Base-by-base conservation (phyloP, 2,888 invertebrate species). In the Lithophane ornitopus region DNA sequence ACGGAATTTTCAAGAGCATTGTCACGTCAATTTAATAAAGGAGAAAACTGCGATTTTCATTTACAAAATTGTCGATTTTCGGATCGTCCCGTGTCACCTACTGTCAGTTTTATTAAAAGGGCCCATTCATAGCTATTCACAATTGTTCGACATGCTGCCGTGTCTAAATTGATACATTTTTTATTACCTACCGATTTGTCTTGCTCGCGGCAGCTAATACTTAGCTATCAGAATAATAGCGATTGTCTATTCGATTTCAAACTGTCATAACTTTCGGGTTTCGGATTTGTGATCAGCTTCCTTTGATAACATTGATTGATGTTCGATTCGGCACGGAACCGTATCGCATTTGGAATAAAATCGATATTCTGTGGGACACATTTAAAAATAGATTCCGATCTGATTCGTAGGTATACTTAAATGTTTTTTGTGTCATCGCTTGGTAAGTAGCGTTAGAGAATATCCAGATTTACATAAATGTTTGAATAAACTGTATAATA, bases 401-500 rank as follows among this genome's bases (percentile, higher is more conserved):
- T 19, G 56, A n/a, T 61, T 41, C 49, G 19, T 44, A 61, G 39
- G 4, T 26, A 28, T 41, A n/a, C n/a, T n/a, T 63, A 58, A 41
- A 56, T 26, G 19, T 11, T n/a, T 68, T 58, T 26, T 28, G n/a
- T 34, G 34, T 11, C 11, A 49, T 61, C 54, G 34, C 49, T 74
- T 52, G 49, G 44, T 26, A 58, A 3, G 14, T 26, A 68, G 39
- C 28, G 41, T 56, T 69, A 41, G 54, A 34, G 56, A 78, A 65
- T 39, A 65, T n/a, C 26, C 49, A 62, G 79, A 69, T 83, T 69
- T 46, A 61, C 78, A 83, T 81, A 73, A 76, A 81, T 72, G 49
- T 78, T 78, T 80, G 28, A 46, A 80, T 56, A 82, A 74, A 69
- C 56, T 34, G 54, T 67, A 54, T 67, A 66, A 34, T 22, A 22